Base-by-base conservation (phyloP, 2,888 invertebrate genomes). In the Ophioninae sp. region DNA sequence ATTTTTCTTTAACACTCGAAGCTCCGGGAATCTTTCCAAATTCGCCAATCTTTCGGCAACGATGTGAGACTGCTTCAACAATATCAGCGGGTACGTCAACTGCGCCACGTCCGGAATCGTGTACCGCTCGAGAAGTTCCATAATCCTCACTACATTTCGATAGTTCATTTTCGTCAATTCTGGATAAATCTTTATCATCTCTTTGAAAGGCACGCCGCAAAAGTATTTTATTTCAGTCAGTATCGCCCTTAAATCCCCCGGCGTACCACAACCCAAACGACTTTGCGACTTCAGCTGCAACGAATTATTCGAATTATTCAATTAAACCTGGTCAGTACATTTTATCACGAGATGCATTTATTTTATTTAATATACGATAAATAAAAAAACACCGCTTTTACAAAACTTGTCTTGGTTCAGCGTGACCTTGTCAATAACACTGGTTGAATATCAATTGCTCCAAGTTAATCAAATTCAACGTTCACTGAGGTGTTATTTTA, bases 101-200 rank as follows among this genome's bases (percentile, higher is more conserved):
- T 96, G 59, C 13, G 65, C 10, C 10, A 8, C 59, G 22, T 41
- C 44, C 20, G 58, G 6, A 5, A 39, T 95, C 61, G 94, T 93
- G 88, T 87, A 74, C 0, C 69, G 1, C 10, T 94, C 93, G 9
- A 96, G 93, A 84, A 95, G 92, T 65, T 94, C 90, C 80, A 95
- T 93, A 37, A 95, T 95, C 90, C 94, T 93, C 63, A 94, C 85
- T 30, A 96, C 89, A 22, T 95, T 92, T 82, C 94, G 94, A 81
- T 94, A 94, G 71, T 94, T 93, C 74, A 95, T 94, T 93, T 94
- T 95, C 71, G 96, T 91, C 85, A 96, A 94, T 85, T 95, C 95
- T 13, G 96, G 96, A 87, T 94, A 94, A 23, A 90, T 90, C 87
- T 91, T 93, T 56, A 95, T 93, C 51, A 88, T 6, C 17, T 94